Base-by-base conservation (phyloP, 1,140 invertebrate species). In the Drosophila ogumai region DNA sequence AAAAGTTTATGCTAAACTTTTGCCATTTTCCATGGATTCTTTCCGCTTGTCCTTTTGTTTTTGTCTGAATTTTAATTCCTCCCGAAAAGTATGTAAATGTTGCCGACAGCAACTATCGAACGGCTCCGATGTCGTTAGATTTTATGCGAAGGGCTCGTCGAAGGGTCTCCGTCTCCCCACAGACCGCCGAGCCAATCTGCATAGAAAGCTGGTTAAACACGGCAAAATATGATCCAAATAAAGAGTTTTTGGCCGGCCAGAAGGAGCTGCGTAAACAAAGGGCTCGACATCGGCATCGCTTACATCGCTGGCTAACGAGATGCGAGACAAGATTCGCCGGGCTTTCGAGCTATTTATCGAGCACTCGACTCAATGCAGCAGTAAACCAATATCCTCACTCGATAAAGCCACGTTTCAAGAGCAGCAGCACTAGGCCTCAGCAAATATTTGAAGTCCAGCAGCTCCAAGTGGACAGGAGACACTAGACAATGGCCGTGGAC, bases 1-100 rank as follows among this genome's bases (percentile, higher is more conserved):
- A 79, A 88, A 77, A 88, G 81, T 88, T 88, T 88, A 90, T 79
- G 85, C 75, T 69, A 90, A 90, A 90, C 76, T 88, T 88, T 88
- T 78, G 57, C 72, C 66, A 77, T 88, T 84, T 76, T 68, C 72
- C 50, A 75, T 56, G 46, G 66, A 73, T 73, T 72, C 69, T 59
- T 77, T 55, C 32, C 56, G 75, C 49, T 77, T 43, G 56, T 47
- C 54, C 38, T 47, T 69, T 76, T 60, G 54, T 61, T 55, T 77
- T 84, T 52, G 55, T 49, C 60, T 64, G 75, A 57, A 84, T 84
- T 82, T 84, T 88, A 84, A 84, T 90, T 88, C 80, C 75, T 63
- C 15, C 47, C 66, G 66, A 67, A 66, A 77, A 81, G 85, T 76
- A 88, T 90, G 85, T 76, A 88, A 90, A 88, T 85, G 81, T 44